Percentiles rank a stretch among this genome's conserved stretches.
Conservation (phyloP, 2,888 invertebrate genomes). For the Netelia inedita region DNA sequence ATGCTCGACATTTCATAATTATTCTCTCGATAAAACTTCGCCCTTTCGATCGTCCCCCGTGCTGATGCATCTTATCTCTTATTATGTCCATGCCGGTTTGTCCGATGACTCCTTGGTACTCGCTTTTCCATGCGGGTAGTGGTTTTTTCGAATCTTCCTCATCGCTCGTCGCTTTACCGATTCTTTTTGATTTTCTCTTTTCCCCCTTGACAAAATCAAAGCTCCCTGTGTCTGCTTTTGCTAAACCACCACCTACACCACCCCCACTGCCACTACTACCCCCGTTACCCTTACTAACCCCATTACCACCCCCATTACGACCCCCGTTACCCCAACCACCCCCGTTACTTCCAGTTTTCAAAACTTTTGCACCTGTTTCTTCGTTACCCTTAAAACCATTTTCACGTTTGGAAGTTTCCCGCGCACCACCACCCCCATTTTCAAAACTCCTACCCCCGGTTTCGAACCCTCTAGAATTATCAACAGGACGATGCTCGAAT, state of each 20-base stretch:
- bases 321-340: background rate
- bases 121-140: constrained; percentile 86
- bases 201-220: background rate
- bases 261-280: constrained; percentile 6
- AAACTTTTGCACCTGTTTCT: background rate
- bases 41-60: constrained; percentile 54
- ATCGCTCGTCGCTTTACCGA: constrained; percentile 9
- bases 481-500: background rate
- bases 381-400: constrained; percentile 8
- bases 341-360: background rate
- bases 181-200: constrained; percentile 31
- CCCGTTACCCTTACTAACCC: constrained; percentile 25
- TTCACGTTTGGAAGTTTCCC: constrained; percentile 15
- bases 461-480: background rate
- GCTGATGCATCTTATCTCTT: constrained; percentile 86
- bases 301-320: background rate
- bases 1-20: constrained; percentile 56
- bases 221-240: background rate
- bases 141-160: constrained; percentile 74
- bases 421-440: background rate
- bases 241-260: background rate
- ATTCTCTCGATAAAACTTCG: constrained; percentile 56
- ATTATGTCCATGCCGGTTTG: constrained; percentile 88
- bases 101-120: constrained; percentile 89
- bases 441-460: background rate